These are phyloP conservation scores for Neodiprion pinetum DNA, from an alignment of 1,140 invertebrate genomes.

Conservation along the genomic window DNA sequence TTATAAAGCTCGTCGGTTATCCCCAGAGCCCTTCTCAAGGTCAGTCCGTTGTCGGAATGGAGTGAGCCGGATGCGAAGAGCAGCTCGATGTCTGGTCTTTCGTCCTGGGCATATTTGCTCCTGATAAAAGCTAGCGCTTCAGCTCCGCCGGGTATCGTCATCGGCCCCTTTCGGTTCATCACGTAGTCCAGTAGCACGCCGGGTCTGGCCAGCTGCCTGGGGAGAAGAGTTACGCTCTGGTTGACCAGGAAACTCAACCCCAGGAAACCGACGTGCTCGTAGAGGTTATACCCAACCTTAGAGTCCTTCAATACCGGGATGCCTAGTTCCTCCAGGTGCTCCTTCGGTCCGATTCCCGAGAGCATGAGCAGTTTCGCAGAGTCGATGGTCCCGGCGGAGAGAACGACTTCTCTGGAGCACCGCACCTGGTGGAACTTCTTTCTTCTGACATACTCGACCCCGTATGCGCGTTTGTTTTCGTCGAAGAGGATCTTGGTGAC, in stretches of 20 bases:
- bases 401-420: slow-evolving; percentile 70
- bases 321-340: slow-evolving; percentile 72
- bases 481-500: slow-evolving; percentile 70
- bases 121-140: slow-evolving; percentile 62
- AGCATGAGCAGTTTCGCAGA: slow-evolving; percentile 76
- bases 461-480: slow-evolving; percentile 59
- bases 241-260: slow-evolving; percentile 68
- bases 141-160: slow-evolving; percentile 61
- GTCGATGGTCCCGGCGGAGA: slow-evolving; percentile 74
- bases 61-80: slow-evolving; percentile 61
- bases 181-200: slow-evolving; percentile 52
- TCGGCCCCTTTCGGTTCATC: slow-evolving; percentile 55
- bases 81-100: slow-evolving; percentile 66
- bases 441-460: slow-evolving; percentile 67
- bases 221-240: slow-evolving; percentile 44
- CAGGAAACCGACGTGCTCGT: slow-evolving; percentile 77
- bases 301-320: slow-evolving; percentile 72
- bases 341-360: slow-evolving; percentile 75
- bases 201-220: slow-evolving; percentile 32
- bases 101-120: slow-evolving; percentile 60
- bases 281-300: slow-evolving; percentile 73
- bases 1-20: slow-evolving; percentile 68
- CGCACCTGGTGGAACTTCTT: slow-evolving; percentile 55
- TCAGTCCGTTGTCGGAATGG: slow-evolving; percentile 70
- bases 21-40: slow-evolving; percentile 63